These are phyloP conservation scores for Lutraria rhynchaena DNA, from an alignment of 1,140 invertebrate genomes.

Conservation along the genomic window DNA sequence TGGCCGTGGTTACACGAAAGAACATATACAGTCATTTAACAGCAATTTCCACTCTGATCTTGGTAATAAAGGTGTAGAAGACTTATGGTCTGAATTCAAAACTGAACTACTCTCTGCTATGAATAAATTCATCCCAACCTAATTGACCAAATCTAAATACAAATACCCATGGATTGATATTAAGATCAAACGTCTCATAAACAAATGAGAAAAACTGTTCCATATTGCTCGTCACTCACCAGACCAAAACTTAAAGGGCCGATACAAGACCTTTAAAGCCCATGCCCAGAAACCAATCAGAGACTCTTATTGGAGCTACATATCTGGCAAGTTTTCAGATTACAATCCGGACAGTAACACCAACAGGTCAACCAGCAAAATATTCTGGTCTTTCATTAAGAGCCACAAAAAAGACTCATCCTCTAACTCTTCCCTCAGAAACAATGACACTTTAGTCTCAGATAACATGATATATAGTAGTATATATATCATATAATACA, in stretches of 20 bases:
- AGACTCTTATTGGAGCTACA: not conserved
- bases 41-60: not conserved
- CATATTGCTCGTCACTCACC: not conserved
- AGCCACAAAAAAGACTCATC: not conserved
- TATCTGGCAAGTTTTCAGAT: not conserved
- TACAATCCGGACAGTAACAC: no score
- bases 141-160: constrained; percentile 3
- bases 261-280: not conserved
- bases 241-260: no score
- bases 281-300: not conserved
- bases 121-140: constrained; percentile 8
- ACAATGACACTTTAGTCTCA: not conserved
- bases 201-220: not conserved
- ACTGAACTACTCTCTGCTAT: not conserved
- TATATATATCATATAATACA: no score
- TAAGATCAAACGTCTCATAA: not conserved
- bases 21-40: not conserved
- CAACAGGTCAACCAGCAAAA: not conserved
- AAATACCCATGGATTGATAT: constrained; percentile 2
- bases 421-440: not conserved
- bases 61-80: not conserved
- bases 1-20: not conserved
- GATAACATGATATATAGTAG: no score
- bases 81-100: constrained; percentile 1
- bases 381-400: constrained; percentile 13